A percentile compares a stretch with the other conserved stretches of the same genome.
Evolutionary conservation across 2,888 invertebrate species (phyloP).

Genomic region (Rhodophaea formosa): DNA sequence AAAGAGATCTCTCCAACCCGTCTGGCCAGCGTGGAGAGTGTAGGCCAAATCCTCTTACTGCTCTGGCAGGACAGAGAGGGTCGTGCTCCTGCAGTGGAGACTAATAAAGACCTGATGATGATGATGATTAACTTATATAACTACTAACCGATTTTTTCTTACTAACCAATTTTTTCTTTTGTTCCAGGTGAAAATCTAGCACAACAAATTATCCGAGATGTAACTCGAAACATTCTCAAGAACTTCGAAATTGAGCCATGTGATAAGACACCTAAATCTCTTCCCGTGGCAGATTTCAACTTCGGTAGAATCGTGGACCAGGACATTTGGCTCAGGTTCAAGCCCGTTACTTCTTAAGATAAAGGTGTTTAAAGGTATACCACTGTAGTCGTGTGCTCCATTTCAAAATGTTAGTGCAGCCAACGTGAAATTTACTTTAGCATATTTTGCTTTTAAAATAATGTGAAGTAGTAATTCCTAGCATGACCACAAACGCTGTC

Average conservation of each 20-base stretch:
- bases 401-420: background rate
- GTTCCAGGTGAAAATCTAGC: slow-evolving; percentile 66
- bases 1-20: too few relatives aligned
- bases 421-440: background rate
- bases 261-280: slow-evolving; percentile 44
- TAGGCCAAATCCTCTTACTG: too few relatives aligned
- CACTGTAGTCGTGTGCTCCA: background rate
- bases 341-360: slow-evolving; percentile 25
- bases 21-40: too few relatives aligned
- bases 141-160: too few relatives aligned
- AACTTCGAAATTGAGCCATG: slow-evolving; percentile 51
- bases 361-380: slow-evolving; percentile 1
- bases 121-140: background rate
- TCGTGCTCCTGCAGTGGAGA: too few relatives aligned
- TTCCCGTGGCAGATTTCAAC: slow-evolving; percentile 55
- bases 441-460: background rate
- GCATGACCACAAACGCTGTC: too few relatives aligned
- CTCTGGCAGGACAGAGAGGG: too few relatives aligned
- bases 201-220: slow-evolving; percentile 47
- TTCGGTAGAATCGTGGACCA: slow-evolving; percentile 54
- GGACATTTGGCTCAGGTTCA: slow-evolving; percentile 63
- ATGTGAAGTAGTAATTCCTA: background rate
- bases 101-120: too few relatives aligned
- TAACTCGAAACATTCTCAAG: slow-evolving; percentile 47
- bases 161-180: too few relatives aligned